Conservation (phyloP, 1,140 invertebrate species). For the Chironomus tepperi region DNA sequence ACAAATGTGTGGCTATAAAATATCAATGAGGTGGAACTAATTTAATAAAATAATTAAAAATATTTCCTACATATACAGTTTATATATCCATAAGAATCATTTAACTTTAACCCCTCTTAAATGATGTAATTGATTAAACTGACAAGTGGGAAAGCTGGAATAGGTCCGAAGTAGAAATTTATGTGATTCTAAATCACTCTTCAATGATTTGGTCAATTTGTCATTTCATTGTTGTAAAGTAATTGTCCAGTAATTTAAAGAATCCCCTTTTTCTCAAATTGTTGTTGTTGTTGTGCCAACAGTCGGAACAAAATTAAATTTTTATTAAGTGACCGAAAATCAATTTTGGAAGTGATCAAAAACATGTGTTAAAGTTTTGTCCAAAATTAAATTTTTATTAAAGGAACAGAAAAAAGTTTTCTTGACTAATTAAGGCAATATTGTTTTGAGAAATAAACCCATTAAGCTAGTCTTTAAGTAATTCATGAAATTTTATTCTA, state of each 20-base stretch:
- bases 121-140: neutral
- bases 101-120: neutral
- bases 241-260: neutral
- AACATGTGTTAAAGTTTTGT: neutral
- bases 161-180: no score
- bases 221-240: neutral
- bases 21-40: conserved; percentile 3
- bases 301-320: no score
- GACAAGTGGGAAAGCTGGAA: neutral
- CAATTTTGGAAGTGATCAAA: neutral
- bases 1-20: conserved; percentile 1
- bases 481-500: neutral
- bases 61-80: neutral
- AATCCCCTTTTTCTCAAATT: neutral
- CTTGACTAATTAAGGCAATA: no score
- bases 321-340: neutral
- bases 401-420: no score
- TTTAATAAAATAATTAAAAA: conserved; percentile 24
- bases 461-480: neutral
- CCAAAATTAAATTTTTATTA: no score
- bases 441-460: neutral
- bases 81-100: no score
- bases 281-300: neutral
- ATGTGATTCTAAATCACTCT: neutral
- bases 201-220: conserved; percentile 13